These are phyloP conservation scores for Hystrix cristata DNA, from an alignment of 2,113 vertebrate species.

Conservation along the genomic window DNA sequence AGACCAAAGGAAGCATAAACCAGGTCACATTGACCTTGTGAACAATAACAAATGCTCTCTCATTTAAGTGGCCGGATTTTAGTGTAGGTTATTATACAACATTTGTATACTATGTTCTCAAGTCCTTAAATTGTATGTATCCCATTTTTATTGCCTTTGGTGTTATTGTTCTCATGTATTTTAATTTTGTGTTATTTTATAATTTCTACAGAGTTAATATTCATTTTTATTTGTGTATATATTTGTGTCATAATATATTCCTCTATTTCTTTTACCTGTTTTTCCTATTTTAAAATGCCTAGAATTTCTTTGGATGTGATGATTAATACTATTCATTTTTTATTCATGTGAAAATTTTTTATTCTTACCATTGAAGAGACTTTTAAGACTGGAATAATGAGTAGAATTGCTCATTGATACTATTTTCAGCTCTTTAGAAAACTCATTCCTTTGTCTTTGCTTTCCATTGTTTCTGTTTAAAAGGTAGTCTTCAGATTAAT, in stretches of 20 bases:
- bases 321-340: not conserved
- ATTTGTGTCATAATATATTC: not conserved
- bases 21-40: not conserved
- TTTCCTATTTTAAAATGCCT: not conserved
- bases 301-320: not conserved
- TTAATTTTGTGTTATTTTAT: not conserved
- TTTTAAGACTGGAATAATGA: rapidly evolving
- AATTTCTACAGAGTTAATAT: not conserved
- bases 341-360: not conserved
- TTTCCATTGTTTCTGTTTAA: not conserved
- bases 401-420: not conserved
- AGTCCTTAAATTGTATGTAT: not conserved
- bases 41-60: not conserved
- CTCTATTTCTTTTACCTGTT: not conserved
- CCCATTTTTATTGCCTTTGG: not conserved
- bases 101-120: not conserved
- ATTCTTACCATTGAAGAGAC: not conserved
- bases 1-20: not conserved
- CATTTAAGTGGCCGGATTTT: not conserved
- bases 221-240: not conserved
- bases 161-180: not conserved
- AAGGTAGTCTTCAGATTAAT: not conserved
- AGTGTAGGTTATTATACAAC: no score
- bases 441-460: not conserved
- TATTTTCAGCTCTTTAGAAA: not conserved